Base-by-base conservation (phyloP, 2,797 vertebrate genomes). In the Spinus pinus region DNA sequence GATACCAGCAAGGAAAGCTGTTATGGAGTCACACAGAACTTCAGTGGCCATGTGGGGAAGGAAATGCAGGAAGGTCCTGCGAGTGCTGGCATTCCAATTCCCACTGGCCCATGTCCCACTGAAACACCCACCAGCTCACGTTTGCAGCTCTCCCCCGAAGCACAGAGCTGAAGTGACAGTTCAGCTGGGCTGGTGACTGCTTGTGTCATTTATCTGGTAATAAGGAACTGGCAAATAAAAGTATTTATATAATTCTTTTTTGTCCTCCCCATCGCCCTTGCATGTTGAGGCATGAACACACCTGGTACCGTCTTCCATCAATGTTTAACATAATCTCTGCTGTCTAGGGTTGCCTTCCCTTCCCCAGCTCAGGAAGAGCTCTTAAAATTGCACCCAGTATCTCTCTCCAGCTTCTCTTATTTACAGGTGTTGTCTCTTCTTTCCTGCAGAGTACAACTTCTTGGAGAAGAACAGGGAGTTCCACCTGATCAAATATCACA, bases 181-280 rank as follows among this genome's bases (percentile, higher is more conserved):
- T 67, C 53, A 54, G 0, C 14, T 37, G 44, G 31, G 8, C 16
- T 41, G 21, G 30, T 64, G 42, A 64, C 14, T 70, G 28, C 9
- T 60, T 60, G 37, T 46, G 12, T 49, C 33, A 67, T 37, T 50
- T 41, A 56, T 24, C 41, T 66, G 28, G 2, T 47, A 49, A 74
- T 42, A 65, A 81, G 25, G 37, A 78, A 94, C 41, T 13, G 0
- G 54, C 18, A 69, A 79, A 51, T 3, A 47, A 74, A 64, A 17
- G 4, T 4, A 8, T 53, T n/a, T 62, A 23, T 21, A 24, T 3
- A 31, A 18, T 41, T 37, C 17, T 19, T 11, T 14, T 17, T 56
- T 20, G 14, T 21, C 12, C 5, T 41, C 12, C 11, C 24, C 0
- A 64, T 19, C 1, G 1, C 1, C 9, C 3, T 13, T 49, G 13